Conservation (phyloP, 2,888 invertebrate genomes). For the Sarcophaga subvicina region DNA sequence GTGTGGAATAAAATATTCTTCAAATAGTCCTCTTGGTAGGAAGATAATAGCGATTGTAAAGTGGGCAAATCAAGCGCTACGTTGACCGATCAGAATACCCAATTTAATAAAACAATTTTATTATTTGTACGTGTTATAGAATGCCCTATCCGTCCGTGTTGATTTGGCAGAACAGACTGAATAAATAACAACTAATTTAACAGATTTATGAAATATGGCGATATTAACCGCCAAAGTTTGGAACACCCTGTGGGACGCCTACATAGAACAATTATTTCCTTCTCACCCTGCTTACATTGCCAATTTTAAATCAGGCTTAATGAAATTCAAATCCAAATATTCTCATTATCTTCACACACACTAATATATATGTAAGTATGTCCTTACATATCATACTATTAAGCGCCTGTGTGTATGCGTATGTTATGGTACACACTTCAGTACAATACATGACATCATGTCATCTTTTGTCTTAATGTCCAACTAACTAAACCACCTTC, state of each 20-base stretch:
- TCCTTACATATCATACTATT: neutral
- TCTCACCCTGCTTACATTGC: neutral
- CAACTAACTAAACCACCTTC: neutral
- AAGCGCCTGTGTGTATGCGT: neutral
- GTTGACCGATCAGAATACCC: too few relatives aligned
- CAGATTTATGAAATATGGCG: too few relatives aligned
- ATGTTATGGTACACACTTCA: neutral
- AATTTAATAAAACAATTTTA: too few relatives aligned
- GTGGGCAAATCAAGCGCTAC: too few relatives aligned
- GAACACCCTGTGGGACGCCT: neutral
- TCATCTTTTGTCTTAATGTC: neutral
- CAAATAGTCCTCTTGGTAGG: too few relatives aligned
- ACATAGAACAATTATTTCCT: neutral
- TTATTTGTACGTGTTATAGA: too few relatives aligned
- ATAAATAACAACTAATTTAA: too few relatives aligned
- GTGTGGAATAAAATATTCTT: too few relatives aligned
- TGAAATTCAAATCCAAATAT: neutral
- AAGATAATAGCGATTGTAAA: too few relatives aligned
- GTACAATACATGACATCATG: slow-evolving; percentile 8
- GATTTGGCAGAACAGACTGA: too few relatives aligned
- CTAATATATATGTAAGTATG: neutral
- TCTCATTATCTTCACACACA: neutral
- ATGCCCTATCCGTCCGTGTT: too few relatives aligned
- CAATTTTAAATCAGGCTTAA: neutral
- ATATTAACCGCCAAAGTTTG: too few relatives aligned